Evolutionary conservation across 2,888 invertebrate species (phyloP).

Genomic region (Drosophila macrospina): DNA sequence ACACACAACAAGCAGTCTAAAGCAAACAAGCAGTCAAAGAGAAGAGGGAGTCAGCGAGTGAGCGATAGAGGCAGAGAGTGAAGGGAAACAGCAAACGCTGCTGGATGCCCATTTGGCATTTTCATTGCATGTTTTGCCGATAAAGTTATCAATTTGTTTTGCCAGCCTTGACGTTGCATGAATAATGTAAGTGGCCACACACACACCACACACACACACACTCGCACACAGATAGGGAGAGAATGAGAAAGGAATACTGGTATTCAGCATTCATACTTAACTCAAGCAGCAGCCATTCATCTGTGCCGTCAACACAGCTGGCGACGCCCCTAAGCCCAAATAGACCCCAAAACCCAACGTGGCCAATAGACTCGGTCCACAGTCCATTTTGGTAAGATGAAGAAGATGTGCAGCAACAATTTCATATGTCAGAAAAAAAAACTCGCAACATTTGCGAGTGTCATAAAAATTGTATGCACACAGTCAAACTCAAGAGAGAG

Average conservation of each 20-base stretch:
- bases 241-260: constrained; percentile 12
- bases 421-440: constrained; percentile 63
- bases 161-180: constrained; percentile 81
- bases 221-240: constrained; percentile 8
- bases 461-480: constrained; percentile 80
- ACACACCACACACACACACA: constrained; percentile 32
- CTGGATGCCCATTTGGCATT: constrained; percentile 67
- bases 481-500: constrained; percentile 3
- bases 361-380: constrained; percentile 7
- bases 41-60: too few species aligned
- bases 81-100: not conserved
- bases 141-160: constrained; percentile 84
- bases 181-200: constrained; percentile 77
- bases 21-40: too few species aligned
- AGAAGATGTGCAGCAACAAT: constrained; percentile 60
- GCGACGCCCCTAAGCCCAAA: constrained; percentile 47
- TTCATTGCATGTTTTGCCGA: constrained; percentile 83
- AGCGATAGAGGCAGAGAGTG: not conserved
- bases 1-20: constrained; percentile 39
- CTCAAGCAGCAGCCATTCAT: constrained; percentile 44
- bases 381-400: constrained; percentile 34
- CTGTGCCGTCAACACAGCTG: constrained; percentile 66
- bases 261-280: constrained; percentile 25
- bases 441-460: constrained; percentile 81
- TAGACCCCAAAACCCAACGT: constrained; percentile 2